Evolutionary conservation across 2,888 invertebrate species (phyloP), one percentile per base, ranked within the genome.

Genomic region (Meandrusa payeni): DNA sequence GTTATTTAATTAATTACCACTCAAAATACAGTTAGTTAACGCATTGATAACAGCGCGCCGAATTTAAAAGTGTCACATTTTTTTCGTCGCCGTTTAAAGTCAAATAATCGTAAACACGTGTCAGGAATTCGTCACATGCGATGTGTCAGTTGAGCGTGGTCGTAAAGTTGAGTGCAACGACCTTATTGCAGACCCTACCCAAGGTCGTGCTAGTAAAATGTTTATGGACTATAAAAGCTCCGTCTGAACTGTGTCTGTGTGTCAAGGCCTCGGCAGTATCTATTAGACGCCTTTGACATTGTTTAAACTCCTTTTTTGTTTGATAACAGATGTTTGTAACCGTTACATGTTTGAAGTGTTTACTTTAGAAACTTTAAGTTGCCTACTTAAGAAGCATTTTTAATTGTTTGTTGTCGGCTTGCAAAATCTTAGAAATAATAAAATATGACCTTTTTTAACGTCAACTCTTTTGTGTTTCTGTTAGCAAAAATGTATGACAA

Each of bases 181-280:
- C 82, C 86, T 76, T 77, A 73, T 69, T 83, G 83, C 81, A 86
- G 77, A 82, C 85, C 83, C 82, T 76, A 78, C 68, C 56, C 83
- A 85, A 86, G 87, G 86, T 79, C 79, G 82, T 48, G 81, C 82
- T 85, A 86, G 86, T 86, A 86, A 86, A 87, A 85, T 85, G 83
- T 87, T 86, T 86, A 87, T 87, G 77, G 83, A 66, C 85, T 81
- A 86, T 87, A 87, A 87, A 86, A 76, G 58, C 76, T 72, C 65
- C 79, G 82, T 79, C 80, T 80, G 75, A 72, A 76, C 67, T 71
- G 76, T 80, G 85, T 83, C 82, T 83, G 74, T 83, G 63, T 86
- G 87, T 86, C 87, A 87, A 86, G 87, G 85, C 74, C 82, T 74
- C 74, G 80, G 77, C 77, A 75, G 58, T 75, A 77, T 80, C 79